Base-by-base conservation (phyloP, 2,797 vertebrate species). In the Thalassophryne amazonica region DNA sequence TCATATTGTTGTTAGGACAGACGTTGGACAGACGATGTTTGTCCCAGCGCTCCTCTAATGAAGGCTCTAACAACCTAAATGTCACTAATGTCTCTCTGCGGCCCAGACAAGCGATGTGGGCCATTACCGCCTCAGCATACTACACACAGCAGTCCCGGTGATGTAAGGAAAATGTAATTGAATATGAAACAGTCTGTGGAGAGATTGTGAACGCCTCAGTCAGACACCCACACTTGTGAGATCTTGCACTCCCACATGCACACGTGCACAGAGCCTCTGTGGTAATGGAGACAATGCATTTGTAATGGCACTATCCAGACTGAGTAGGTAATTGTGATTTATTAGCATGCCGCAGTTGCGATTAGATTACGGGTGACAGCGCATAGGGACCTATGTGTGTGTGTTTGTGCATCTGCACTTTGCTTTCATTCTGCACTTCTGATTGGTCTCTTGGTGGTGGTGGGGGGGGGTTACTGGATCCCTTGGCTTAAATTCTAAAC, bases 271-370 rank as follows among this genome's bases (percentile, higher is more conserved):
- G n/a, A 46, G 49, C 10, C 50, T n/a, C 48, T 41, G 15, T 41
- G 48, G 54, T 80, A 83, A 87, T 81, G 78, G 59, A 80, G 73
- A 69, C 66, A 58, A 70, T 73, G 75, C 69, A 80, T 73, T 87
- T 84, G 75, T 69, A 83, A 80, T 80, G 75, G 71, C 71, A 80
- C 60, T 66, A 63, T 60, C 64, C 75, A 73, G 76, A 69, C 64
- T 62, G 75, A 71, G 60, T 33, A 25, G 75, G 65, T 88, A 81
- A 85, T 83, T 77, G 84, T 82, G 81, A 86, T 83, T 66, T 78
- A 81, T 84, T 81, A 80, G 66, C 66, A 76, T 61, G 78, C 45
- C 7, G 34, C 32, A 38, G 47, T 39, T 68, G 49, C 68, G 69
- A 84, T 86, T 76, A 81, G 69, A 75, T 85, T 81, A 83, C 50